Conservation (phyloP, 2,888 invertebrate species). For the Aethes cnicana region DNA sequence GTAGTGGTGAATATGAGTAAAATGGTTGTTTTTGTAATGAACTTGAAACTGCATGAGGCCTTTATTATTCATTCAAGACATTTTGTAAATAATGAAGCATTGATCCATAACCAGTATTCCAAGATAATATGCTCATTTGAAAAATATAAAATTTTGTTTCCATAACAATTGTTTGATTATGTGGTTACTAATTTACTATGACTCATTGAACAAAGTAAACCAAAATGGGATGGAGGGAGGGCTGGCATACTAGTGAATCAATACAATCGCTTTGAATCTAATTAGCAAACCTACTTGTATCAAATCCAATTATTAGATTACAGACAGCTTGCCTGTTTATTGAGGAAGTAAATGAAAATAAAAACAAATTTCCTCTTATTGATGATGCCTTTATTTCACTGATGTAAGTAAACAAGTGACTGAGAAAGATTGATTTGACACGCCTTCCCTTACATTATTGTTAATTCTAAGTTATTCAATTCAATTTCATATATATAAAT, state of each 20-base stretch:
- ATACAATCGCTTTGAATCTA: constrained; percentile 26
- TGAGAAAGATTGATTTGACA: constrained; percentile 81
- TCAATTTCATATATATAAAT: constrained; percentile 76
- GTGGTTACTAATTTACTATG: too few species aligned
- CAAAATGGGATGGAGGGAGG: not conserved
- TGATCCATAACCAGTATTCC: constrained; percentile 49
- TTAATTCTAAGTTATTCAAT: constrained; percentile 74
- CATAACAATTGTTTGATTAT: constrained; percentile 48
- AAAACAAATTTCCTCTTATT: constrained; percentile 44
- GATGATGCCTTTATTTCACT: constrained; percentile 77
- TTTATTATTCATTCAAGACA: constrained; percentile 34
- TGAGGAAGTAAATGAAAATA: constrained; percentile 29
- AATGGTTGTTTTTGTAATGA: constrained; percentile 21
- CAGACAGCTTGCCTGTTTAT: not conserved
- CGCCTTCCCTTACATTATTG: constrained; percentile 70
- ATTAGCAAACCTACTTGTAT: constrained; percentile 5
- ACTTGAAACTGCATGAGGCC: constrained; percentile 27
- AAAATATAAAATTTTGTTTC: constrained; percentile 55
- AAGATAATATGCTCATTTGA: constrained; percentile 61
- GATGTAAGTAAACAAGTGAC: constrained; percentile 79
- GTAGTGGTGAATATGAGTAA: constrained; percentile 27
- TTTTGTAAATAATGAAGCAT: constrained; percentile 40
- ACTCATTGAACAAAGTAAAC: too few species aligned
- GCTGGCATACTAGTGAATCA: constrained; percentile 6
- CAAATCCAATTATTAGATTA: not conserved